Evolutionary conservation across 2,888 invertebrate species (phyloP).

Genomic region (Ectropis crepuscularia): DNA sequence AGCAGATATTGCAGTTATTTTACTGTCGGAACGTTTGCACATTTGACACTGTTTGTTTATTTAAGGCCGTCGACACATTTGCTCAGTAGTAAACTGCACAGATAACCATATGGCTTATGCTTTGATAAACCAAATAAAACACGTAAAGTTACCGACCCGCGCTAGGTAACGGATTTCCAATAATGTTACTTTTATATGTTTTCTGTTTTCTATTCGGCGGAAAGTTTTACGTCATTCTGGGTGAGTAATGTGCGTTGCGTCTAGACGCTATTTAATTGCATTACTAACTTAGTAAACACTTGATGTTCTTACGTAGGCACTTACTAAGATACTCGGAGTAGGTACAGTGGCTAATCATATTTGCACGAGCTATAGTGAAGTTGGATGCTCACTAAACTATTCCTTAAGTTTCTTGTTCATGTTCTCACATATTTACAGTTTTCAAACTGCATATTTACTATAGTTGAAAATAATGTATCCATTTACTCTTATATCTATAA

Average conservation of each 20-base stretch:
- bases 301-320: background rate
- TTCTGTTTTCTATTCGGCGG: constrained; percentile 42
- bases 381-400: background rate
- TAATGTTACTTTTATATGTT: constrained; percentile 43
- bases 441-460: too few species aligned
- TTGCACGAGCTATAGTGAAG: constrained; percentile 19
- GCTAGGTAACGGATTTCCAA: constrained; percentile 45
- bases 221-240: constrained; percentile 43
- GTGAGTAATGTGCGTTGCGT: constrained; percentile 44
- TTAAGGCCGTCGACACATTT: constrained; percentile 39
- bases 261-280: constrained; percentile 39
- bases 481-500: too few species aligned
- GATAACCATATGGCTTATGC: constrained; percentile 27
- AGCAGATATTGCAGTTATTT: constrained; percentile 43
- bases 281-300: constrained; percentile 28
- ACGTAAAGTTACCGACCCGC: constrained; percentile 48
- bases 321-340: background rate
- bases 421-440: background rate
- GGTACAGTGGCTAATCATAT: constrained; percentile 12
- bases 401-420: background rate
- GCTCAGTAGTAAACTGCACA: constrained; percentile 30
- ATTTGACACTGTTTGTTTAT: constrained; percentile 44
- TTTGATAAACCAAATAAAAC: constrained; percentile 31
- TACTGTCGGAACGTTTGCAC: constrained; percentile 38
- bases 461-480: too few species aligned